Evolutionary conservation across 2,888 invertebrate genomes (phyloP).

Genomic region (Apoderus coryli): DNA sequence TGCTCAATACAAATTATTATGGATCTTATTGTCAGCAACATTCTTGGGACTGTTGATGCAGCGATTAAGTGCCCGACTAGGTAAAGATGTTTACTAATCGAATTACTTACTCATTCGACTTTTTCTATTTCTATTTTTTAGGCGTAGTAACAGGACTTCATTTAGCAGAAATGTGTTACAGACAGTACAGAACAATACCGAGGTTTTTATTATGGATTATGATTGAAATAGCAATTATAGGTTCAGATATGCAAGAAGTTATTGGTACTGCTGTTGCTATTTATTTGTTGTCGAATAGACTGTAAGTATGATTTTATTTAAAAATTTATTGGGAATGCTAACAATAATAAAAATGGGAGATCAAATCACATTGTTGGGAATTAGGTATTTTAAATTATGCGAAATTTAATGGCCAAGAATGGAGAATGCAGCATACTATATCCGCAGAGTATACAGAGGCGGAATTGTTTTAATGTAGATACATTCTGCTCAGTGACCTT

Average conservation of each 20-base stretch:
- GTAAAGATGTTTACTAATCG: conserved; percentile 15
- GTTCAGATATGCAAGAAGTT: conserved; percentile 86
- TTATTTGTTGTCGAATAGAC: conserved; percentile 62
- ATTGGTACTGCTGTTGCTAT: conserved; percentile 84
- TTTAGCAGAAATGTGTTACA: conserved; percentile 66
- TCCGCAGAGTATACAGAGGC: too few species aligned
- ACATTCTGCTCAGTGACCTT: too few species aligned
- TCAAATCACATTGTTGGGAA: too few species aligned
- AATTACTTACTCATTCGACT: conserved; percentile 1
- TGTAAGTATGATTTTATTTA: conserved; percentile 36
- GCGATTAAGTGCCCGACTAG: conserved; percentile 40
- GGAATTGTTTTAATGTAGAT: too few species aligned
- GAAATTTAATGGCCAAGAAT: too few species aligned
- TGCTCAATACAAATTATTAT: conserved; percentile 71
- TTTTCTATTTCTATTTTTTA: conserved; percentile 11
- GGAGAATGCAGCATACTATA: neutral
- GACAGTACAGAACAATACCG: conserved; percentile 60
- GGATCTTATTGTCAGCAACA: conserved; percentile 74
- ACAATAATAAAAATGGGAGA: too few species aligned
- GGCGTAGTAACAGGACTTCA: conserved; percentile 79
- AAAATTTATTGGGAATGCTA: too few species aligned
- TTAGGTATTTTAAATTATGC: too few species aligned
- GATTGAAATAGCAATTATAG: conserved; percentile 86
- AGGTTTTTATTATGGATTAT: conserved; percentile 73
- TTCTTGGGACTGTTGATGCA: conserved; percentile 79